A percentile compares a stretch with the other conserved stretches of the same genome.
These are phyloP conservation scores for Flexamia atlantica DNA, from an alignment of 2,888 invertebrate species.

Conservation along the genomic window DNA sequence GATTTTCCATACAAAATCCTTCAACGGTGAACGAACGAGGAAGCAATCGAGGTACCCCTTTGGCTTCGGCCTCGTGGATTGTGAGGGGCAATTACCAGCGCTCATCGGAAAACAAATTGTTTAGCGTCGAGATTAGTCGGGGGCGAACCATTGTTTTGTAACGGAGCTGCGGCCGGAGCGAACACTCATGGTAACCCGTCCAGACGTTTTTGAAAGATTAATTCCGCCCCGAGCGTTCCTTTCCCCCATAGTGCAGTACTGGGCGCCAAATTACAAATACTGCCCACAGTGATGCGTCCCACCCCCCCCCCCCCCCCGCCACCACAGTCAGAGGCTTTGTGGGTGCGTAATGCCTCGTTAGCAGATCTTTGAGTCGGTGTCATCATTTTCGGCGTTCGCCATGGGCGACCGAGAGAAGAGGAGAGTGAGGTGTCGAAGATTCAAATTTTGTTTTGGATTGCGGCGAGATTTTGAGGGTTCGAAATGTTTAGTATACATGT, in stretches of 20 bases:
- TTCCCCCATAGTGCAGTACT: conserved; percentile 5
- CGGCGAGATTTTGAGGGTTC: too few relatives aligned
- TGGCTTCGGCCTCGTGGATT: neutral
- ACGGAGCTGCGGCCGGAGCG: neutral
- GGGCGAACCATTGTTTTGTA: conserved; percentile 2
- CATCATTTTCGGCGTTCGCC: conserved; percentile 1
- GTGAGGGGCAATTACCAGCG: neutral
- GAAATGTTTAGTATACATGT: too few relatives aligned
- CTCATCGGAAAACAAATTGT: conserved; percentile 8
- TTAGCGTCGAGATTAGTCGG: conserved; percentile 7
- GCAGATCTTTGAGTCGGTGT: conserved; percentile 8
- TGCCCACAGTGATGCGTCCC: conserved; percentile 40
- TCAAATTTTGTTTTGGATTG: too few relatives aligned
- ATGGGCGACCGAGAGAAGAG: neutral
- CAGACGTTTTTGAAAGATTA: conserved; percentile 48
- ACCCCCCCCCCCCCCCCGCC: neutral
- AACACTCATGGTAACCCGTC: conserved; percentile 37
- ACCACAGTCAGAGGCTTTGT: neutral
- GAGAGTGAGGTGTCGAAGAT: neutral
- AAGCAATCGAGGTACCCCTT: conserved; percentile 10
- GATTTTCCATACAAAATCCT: too few relatives aligned
- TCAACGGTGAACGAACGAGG: neutral
- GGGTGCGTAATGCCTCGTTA: conserved; percentile 24
- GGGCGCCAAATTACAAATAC: conserved; percentile 46
- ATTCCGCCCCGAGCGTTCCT: conserved; percentile 37